Evolutionary conservation across 1,140 invertebrate species (phyloP), one percentile per base, ranked within the genome.

Genomic region (Wasmannia auropunctata): DNA sequence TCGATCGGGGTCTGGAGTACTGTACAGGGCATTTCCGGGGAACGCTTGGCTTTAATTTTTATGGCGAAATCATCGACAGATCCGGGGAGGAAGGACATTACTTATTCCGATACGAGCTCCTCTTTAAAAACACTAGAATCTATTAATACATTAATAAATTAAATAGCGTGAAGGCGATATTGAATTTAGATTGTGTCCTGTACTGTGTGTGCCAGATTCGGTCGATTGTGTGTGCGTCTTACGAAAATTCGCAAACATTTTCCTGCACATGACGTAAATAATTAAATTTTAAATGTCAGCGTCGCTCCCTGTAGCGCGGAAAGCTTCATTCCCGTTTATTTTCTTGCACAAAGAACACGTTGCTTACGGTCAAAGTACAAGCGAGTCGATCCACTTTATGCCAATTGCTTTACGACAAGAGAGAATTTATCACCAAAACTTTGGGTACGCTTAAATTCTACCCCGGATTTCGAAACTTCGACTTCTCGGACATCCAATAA

Each of bases 371-470:
- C 58, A 25, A 58, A 58, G 19, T 43, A 58, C 10, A 34, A 6
- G 40, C 60, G 40, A 79, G 34, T 79, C 62, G 31, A 51, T 67
- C 16, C 34, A 56, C 25, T 54, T 80, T 34, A 69, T 80, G 62
- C 76, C 62, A 67, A 28, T 69, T 80, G 63, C 46, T 69, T 40
- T 28, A 31, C 19, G 34, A 80, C 62, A 65, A 67, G 31, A 7
- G 46, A 51, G 31, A 80, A 80, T 80, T 80, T 80, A 80, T 80
- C 49, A 43, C 22, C 8, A 11, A 8, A 69, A 69, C 63, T 80
- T 69, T 31, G 46, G 46, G 16, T 3, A 80, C 60, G 16, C 34
- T 80, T 67, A 49, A 79, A 79, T 54, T 69, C 22, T 54, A 69
- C 10, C 7, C 22, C 22, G 16, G 3, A n/a, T 63, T 37, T 40